phyloP scores from a whole-genome alignment of 2,888 invertebrate species.

The Sturmia bella region DNA sequence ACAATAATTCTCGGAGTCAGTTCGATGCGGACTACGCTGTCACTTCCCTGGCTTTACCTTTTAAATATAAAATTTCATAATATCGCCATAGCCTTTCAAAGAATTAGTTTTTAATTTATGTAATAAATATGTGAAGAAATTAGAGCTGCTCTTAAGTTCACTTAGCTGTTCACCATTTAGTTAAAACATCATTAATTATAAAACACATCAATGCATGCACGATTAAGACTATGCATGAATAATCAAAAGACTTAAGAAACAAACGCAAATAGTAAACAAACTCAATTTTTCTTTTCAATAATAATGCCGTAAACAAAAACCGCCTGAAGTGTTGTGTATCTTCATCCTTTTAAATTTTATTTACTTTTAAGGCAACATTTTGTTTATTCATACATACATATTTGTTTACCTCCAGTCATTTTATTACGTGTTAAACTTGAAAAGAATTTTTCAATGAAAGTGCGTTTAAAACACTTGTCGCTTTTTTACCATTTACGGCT shows the following conservation, averaged over 20 bases:
- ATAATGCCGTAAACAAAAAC: constrained; percentile 4
- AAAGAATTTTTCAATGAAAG: constrained; percentile 71
- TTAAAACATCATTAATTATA: too few relatives aligned
- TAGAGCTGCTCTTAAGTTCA: too few relatives aligned
- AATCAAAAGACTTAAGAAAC: constrained; percentile 51
- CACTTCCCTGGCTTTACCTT: too few relatives aligned
- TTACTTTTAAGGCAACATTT: constrained; percentile 22
- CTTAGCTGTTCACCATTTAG: too few relatives aligned
- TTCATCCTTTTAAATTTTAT: constrained; percentile 19
- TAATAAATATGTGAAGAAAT: too few relatives aligned
- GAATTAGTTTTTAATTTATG: too few relatives aligned
- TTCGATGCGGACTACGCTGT: too few relatives aligned
- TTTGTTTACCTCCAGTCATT: constrained; percentile 42
- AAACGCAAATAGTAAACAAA: not conserved
- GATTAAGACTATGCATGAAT: not conserved
- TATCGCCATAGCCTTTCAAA: too few relatives aligned
- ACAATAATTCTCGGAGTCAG: too few relatives aligned
- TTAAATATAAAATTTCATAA: too few relatives aligned
- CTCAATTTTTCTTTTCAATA: not conserved
- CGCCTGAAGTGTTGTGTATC: constrained; percentile 39
- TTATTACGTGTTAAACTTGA: constrained; percentile 66
- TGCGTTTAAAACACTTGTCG: constrained; percentile 68
- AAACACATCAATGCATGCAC: too few relatives aligned
- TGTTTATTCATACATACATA: constrained; percentile 9
- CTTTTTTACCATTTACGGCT: constrained; percentile 53